Base-by-base conservation (phyloP, 1,140 invertebrate genomes). In the Drosophila athabasca region DNA sequence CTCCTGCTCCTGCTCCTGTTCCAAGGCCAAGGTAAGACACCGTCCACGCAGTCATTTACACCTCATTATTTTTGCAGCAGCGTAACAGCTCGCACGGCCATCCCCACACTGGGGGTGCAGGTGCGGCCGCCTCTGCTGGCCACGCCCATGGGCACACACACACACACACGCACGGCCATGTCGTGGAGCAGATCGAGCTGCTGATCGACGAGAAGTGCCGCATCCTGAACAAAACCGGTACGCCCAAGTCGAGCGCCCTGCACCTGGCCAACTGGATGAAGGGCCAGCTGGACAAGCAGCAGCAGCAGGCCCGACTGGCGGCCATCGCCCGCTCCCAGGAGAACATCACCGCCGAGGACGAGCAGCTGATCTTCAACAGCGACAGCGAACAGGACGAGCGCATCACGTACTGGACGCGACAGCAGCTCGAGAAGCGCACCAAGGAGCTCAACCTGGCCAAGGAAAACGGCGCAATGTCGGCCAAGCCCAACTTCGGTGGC, bases 201-300 rank as follows among this genome's bases (percentile, higher is more conserved):
- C 77, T 94, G 43, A 94, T 94, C 59, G 94, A 94, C 66, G 93
- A 94, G 71, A 93, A 94, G 60, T 94, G 94, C 77, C 93, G 93
- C 50, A 93, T 93, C 52, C 82, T 94, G 19, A 93, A 93, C 60
- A 94, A 94, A 81, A 93, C 93, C 45, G 90, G 93, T 72, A 91
- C 93, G 65, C 91, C 93, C 84, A 94, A 94, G 77, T 92, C 92
- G 62, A 93, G 94, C 83, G 92, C 94, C 41, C 59, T 95, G 66
- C 95, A 95, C 66, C 85, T 95, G 72, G 94, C 94, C 43, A 94
- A 95, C 72, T 95, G 95, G 95, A 95, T 95, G 92, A 94, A 93
- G 75, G 93, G 93, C 0, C 93, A 94, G 64, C 87, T 94, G 59
- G 92, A 92, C 61, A 85, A 90, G 41, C 70, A 91, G 50, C 90